Percentiles rank a stretch among this genome's conserved stretches.
phyloP scores from a whole-genome alignment of 2,888 invertebrate genomes.

The Oegoconia quadripuncta region DNA sequence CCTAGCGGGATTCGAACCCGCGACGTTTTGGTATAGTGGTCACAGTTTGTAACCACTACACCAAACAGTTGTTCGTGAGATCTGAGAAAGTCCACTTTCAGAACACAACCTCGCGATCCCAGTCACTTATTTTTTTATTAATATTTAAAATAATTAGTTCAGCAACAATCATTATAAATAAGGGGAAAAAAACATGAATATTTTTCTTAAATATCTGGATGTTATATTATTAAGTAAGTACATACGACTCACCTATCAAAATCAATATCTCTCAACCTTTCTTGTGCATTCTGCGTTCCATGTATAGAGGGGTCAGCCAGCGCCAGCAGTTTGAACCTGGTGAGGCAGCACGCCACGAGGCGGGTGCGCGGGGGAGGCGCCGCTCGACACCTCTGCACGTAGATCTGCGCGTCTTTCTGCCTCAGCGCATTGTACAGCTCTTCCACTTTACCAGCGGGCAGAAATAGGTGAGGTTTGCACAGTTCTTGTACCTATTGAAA shows the following conservation, averaged over 20 bases:
- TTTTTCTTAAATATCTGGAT: no score
- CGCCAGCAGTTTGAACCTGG: slow-evolving; percentile 81
- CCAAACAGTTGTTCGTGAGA: no score
- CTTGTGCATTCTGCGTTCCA: slow-evolving; percentile 86
- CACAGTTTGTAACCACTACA: no score
- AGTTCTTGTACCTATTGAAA: slow-evolving; percentile 79
- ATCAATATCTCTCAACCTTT: slow-evolving; percentile 89
- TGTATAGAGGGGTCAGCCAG: slow-evolving; percentile 93
- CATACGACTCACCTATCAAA: slow-evolving; percentile 79
- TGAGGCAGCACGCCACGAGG: slow-evolving; percentile 92
- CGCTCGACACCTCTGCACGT: slow-evolving; percentile 86
- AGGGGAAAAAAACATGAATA: no score
- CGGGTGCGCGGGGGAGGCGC: slow-evolving; percentile 82
- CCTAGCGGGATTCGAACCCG: no score
- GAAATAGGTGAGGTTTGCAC: slow-evolving; percentile 88
- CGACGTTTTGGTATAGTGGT: no score
- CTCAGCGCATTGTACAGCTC: slow-evolving; percentile 92
- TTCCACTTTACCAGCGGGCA: slow-evolving; percentile 92
- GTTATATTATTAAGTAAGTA: background rate
- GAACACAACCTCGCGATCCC: no score
- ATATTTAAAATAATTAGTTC: no score
- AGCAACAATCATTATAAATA: no score
- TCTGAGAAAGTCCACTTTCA: no score
- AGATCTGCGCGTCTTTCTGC: slow-evolving; percentile 96
- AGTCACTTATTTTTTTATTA: no score